These are phyloP conservation scores for Pseudorhombus dupliciocellatus DNA, from an alignment of 2,113 vertebrate species.

Conservation along the genomic window DNA sequence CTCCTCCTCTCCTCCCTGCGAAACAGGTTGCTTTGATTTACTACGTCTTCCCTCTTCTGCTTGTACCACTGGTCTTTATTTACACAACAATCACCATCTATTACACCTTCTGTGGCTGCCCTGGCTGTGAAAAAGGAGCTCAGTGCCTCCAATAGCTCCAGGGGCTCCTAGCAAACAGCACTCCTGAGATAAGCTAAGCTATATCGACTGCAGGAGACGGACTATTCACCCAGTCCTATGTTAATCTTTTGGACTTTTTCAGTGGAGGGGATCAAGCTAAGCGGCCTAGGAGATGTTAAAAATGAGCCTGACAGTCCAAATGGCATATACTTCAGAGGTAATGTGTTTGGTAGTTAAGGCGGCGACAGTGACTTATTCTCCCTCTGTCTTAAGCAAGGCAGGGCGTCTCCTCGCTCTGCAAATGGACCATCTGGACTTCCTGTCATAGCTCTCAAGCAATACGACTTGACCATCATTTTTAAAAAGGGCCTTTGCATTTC, in stretches of 20 bases:
- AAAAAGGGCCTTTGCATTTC: slow-evolving; percentile 50
- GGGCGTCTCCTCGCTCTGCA: slow-evolving; percentile 45
- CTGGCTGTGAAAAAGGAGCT: slow-evolving; percentile 34
- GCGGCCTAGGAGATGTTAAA: slow-evolving; percentile 55
- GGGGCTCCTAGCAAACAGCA: slow-evolving; percentile 32
- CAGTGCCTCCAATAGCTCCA: slow-evolving; percentile 37
- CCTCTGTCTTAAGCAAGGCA: slow-evolving; percentile 49
- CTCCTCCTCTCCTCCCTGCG: slow-evolving; percentile 1
- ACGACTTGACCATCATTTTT: slow-evolving; percentile 68
- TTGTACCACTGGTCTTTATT: slow-evolving; percentile 31
- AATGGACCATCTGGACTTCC: slow-evolving; percentile 78
- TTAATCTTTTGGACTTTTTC: slow-evolving; percentile 59
- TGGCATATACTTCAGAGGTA: slow-evolving; percentile 72
- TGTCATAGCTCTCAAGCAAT: slow-evolving; percentile 64
- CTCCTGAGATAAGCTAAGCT: slow-evolving; percentile 57
- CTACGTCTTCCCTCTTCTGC: slow-evolving; percentile 4
- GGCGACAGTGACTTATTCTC: slow-evolving; percentile 73
- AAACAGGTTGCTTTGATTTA: slow-evolving; percentile 14
- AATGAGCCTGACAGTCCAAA: slow-evolving; percentile 60
- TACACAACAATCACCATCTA: slow-evolving; percentile 42
- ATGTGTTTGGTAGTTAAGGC: slow-evolving; percentile 75
- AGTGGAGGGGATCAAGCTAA: slow-evolving; percentile 49
- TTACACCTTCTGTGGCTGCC: slow-evolving; percentile 13
- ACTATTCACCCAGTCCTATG: slow-evolving; percentile 39
- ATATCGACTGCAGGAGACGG: slow-evolving; percentile 44